phyloP scores from a whole-genome alignment of 2,888 invertebrate species.

The Lepidocyrtoides sp. region DNA sequence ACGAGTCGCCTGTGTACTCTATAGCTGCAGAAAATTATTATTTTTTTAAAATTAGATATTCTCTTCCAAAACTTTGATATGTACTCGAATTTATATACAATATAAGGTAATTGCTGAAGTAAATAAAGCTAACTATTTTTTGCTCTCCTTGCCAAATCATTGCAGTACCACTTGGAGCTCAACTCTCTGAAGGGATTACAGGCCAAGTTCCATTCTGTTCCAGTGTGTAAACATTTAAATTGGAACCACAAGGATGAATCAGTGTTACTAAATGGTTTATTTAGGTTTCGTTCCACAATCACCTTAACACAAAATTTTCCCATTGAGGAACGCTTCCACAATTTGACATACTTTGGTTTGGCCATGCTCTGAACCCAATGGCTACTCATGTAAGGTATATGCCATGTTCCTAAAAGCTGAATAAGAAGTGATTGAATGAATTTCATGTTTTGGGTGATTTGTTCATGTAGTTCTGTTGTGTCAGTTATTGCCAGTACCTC shows the following conservation, averaged over 20 bases:
- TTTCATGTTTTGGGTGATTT: too few species aligned
- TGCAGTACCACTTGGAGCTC: constrained; percentile 80
- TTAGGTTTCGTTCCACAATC: constrained; percentile 46
- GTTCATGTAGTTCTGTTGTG: too few species aligned
- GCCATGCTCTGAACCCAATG: constrained; percentile 79
- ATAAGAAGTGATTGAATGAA: background rate
- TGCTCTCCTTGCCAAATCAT: constrained; percentile 41
- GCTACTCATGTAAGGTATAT: constrained; percentile 79
- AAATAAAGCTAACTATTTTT: constrained; percentile 62
- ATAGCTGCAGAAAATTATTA: too few species aligned
- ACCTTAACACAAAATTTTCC: constrained; percentile 76
- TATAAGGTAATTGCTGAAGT: background rate
- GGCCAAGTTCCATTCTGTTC: constrained; percentile 68
- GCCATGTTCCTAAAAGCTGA: constrained; percentile 80
- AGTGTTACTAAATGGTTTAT: too few species aligned
- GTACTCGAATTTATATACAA: too few species aligned
- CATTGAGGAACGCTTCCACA: constrained; percentile 65
- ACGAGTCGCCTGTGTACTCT: too few species aligned
- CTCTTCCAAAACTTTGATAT: too few species aligned
- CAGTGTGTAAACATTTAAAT: constrained; percentile 75
- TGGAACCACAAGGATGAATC: constrained; percentile 76
- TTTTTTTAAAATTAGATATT: background rate
- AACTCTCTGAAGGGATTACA: constrained; percentile 58
- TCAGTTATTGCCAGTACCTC: constrained; percentile 51
- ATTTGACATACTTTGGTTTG: constrained; percentile 76